Evolutionary conservation across 2,797 vertebrate genomes (phyloP).

Genomic region (Cirrhinus molitorella): DNA sequence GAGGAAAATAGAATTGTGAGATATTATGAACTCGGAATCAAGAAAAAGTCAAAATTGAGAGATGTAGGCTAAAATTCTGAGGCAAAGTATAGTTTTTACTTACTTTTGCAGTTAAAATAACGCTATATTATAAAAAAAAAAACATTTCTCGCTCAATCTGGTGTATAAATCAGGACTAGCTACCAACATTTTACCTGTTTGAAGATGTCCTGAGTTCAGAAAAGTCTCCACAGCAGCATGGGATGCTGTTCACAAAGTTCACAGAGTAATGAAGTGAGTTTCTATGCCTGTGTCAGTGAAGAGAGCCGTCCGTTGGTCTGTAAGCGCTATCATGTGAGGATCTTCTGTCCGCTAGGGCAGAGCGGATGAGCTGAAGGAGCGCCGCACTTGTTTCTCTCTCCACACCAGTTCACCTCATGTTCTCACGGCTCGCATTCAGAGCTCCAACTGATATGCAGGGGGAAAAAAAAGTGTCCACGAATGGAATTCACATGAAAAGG

Average conservation of each 20-base stretch:
- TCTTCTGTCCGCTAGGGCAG: conserved; percentile 15
- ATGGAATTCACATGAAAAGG: not conserved
- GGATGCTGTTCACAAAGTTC: not conserved
- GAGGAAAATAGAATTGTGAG: not conserved
- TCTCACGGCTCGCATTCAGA: not conserved
- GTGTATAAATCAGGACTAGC: too few species aligned
- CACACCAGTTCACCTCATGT: conserved; percentile 32
- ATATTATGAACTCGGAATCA: not conserved
- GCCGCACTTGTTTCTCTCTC: conserved; percentile 32
- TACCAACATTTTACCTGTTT: not conserved
- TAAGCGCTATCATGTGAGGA: conserved; percentile 81
- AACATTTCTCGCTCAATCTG: not conserved
- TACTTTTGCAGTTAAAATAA: not conserved
- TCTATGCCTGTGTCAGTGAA: not conserved
- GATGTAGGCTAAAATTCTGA: too few species aligned
- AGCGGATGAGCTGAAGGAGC: not conserved
- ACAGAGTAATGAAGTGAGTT: not conserved
- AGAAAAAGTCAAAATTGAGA: not conserved
- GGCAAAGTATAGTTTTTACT: not conserved
- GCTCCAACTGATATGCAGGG: not conserved
- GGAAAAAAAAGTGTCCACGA: too few species aligned
- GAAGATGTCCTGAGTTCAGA: not conserved
- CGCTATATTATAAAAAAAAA: not conserved
- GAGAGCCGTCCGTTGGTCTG: not conserved
- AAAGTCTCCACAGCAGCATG: not conserved